Evolutionary conservation across 2,113 vertebrate species (phyloP), one percentile per base, ranked within the genome.

Genomic region (Diphyllodes magnificus): DNA sequence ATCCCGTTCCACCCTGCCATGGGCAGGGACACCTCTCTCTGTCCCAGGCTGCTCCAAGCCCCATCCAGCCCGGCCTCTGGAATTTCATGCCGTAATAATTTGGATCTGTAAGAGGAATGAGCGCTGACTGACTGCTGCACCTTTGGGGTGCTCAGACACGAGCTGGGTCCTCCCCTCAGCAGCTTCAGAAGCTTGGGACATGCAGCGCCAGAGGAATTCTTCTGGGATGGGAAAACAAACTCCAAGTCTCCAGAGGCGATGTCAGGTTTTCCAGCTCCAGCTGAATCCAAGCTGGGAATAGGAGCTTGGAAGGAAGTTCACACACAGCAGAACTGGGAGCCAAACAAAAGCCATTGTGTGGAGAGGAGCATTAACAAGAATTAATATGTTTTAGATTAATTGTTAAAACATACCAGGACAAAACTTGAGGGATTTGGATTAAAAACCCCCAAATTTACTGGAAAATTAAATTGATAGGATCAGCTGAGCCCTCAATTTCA

Each of bases 261-360:
- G 15, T 0, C 7, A 50, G 64, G 11, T 69, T 77, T 77, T 12
- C 2, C 27, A 49, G 76, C 73, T 51, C 44, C 16, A 19, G 45
- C 13, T 7, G 9, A 49, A 35, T 14, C 28, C 5, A 0, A 37
- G 39, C 60, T 56, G 20, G 40, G 54, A 71, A 22, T 6, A 8
- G 1, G 44, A 66, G 73, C 85, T 86, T 15, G 50, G 72, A 33
- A 95, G 91, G 72, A 88, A 90, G 68, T 82, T 95, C 44, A 31
- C 77, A 56, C 45, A 47, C 45, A 51, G 42, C 72, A 45, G 30
- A 39, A 75, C 33, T 4, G 39, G 28, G 56, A 63, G 88, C 76
- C 93, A 80, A 87, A 95, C 91, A 95, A 92, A 95, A 84, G 88
- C 20, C 73, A 92, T 92, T 93, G 93, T 92, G 83, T 12, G 49